Evolutionary conservation across 2,888 invertebrate species (phyloP), one percentile per base, ranked within the genome.

Genomic region (Ectropis crepuscularia): DNA sequence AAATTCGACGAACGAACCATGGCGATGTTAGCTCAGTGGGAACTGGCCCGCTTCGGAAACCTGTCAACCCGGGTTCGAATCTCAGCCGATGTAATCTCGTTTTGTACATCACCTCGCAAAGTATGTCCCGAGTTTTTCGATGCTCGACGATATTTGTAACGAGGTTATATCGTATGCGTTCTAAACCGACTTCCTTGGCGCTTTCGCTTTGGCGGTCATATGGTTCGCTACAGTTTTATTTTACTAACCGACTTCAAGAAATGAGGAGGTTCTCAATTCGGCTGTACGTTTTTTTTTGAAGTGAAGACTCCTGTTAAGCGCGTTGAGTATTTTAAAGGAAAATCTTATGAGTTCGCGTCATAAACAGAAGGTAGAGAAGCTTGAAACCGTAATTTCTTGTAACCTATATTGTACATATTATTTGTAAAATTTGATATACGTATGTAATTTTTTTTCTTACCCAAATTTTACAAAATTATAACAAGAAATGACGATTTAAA

Each of bases 161-260:
- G 64, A 67, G 71, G 73, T 54, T 7, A 74, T 38, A 72, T 8
- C 0, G 38, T 2, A 38, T 37, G 74, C 72, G 73, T n/a, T 63
- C 65, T 53, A 74, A 74, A 77, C 75, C 75, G 77, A 77, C 73
- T 74, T 70, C 65, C 68, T 39, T 47, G 63, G 63, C 42, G 57
- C 55, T 8, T 67, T 68, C 65, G 67, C 67, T 62, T 11, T 51
- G 70, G 46, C 63, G 74, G 58, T 77, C 74, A 75, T 76, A 74
- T 46, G 57, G 69, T 71, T 68, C 70, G 71, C 75, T 67, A 76
- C 75, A 74, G 53, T 38, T n/a, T 45, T 45, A 7, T 51, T 45
- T 12, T 48, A 28, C 10, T 48, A 38, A 8, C 45, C 43, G 16
- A 28, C 16, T 28, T 28, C 16, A 1, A 28, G n/a, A n/a, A n/a